Evolutionary conservation across 2,888 invertebrate species (phyloP), one percentile per base, ranked within the genome.

Genomic region (Apomyelois bistriatella): DNA sequence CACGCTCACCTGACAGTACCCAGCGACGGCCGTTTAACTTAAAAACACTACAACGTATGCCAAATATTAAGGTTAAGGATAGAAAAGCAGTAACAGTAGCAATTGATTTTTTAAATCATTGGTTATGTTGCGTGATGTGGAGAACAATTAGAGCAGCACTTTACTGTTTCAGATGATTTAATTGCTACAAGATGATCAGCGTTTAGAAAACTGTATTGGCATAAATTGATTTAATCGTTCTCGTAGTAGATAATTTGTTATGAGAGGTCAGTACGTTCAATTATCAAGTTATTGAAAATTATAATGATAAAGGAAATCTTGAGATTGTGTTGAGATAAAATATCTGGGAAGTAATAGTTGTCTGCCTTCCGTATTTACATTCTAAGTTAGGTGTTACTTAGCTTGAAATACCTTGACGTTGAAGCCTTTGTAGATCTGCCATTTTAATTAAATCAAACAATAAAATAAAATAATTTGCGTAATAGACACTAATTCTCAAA

Each of bases 11-110:
- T 79, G 81, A 82, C 80, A 80, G 79, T 77, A 79, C 13, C 30
- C 43, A 22, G 46, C 46, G 46, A 46, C 46, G 46, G 35, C 32
- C 46, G 32, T 10, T 46, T 46, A 32, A 46, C 32, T 46, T 32
- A 10, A 46, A 46, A 46, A 46, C 72, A 75, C 76, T 72, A 82
- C 71, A 73, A 74, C 70, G 58, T 57, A 59, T 56, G 57, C 56
- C 55, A 61, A 60, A 66, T 74, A 86, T 82, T 85, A 86, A 88
- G 86, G 88, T 87, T 82, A 88, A 88, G 85, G 86, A 88, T 86
- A 80, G 66, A 69, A 79, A 77, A 76, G 69, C 63, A 42, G 70
- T 64, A 63, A 70, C 59, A 59, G 70, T 71, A 72, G 69, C 68
- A 59, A 70, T 69, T 68, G 41, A 36, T 38, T 48, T 54, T 58